phyloP scores from a whole-genome alignment of 2,113 vertebrate genomes.

The Silurus asotus region DNA sequence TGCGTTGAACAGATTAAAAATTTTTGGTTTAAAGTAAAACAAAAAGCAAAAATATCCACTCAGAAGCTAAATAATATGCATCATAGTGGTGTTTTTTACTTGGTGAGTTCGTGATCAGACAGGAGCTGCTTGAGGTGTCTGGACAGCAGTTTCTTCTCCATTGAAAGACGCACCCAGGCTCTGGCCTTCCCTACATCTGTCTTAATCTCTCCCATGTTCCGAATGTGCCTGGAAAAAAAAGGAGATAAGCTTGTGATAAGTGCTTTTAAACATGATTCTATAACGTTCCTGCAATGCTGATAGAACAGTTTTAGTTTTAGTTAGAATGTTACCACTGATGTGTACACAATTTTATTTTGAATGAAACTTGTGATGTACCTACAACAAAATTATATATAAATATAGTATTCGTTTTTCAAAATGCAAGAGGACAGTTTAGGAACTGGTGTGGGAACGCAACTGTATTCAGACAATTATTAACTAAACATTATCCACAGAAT shows the following conservation, averaged over 20 bases:
- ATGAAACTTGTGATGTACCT: not conserved
- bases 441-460: not conserved
- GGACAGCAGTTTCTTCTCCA: conserved; percentile 98
- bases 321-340: not conserved
- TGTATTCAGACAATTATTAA: not conserved
- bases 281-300: not conserved
- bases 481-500: not conserved
- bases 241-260: not conserved
- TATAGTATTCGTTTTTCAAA: not conserved
- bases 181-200: conserved; percentile 96
- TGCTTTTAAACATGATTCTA: not conserved
- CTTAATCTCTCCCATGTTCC: conserved; percentile 97
- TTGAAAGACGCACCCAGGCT: conserved; percentile 96
- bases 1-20: not conserved
- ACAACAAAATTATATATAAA: not conserved
- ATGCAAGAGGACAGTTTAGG: not conserved
- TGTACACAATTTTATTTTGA: too few species aligned
- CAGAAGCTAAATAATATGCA: not conserved
- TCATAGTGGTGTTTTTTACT: conserved; percentile 73
- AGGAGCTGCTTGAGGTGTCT: conserved; percentile 95
- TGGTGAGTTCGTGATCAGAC: conserved; percentile 93
- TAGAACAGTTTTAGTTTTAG: not conserved
- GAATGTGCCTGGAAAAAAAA: conserved; percentile 83
- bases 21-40: not conserved
- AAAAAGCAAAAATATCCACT: not conserved